phyloP scores from a whole-genome alignment of 23 tunicate species.

The Clavelina lepadiformis region DNA sequence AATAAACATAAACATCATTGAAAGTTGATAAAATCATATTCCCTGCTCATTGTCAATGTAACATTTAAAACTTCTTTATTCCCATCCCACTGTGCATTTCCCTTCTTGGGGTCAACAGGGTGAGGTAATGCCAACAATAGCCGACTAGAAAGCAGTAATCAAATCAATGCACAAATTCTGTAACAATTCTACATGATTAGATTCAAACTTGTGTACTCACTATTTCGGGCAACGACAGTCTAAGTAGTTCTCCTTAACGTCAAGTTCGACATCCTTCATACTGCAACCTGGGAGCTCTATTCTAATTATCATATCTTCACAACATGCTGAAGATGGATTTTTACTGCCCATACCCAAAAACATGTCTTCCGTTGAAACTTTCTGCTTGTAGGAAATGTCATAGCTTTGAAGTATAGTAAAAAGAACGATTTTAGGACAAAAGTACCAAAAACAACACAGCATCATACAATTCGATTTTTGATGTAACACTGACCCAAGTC shows the following conservation, averaged over 20 bases:
- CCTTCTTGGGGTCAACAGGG: slow-evolving; percentile 79
- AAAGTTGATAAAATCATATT: slow-evolving; percentile 89
- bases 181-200: no score
- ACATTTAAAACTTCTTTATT: slow-evolving; percentile 40
- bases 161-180: no score
- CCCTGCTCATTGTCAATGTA: slow-evolving; percentile 68
- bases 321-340: slow-evolving; percentile 81
- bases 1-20: no score
- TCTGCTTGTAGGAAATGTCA: slow-evolving; percentile 86
- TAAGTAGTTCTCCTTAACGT: slow-evolving; percentile 55
- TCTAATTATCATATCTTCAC: slow-evolving; percentile 68
- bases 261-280: slow-evolving; percentile 83
- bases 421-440: neutral
- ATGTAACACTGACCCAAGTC: no score
- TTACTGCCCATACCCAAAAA: slow-evolving; percentile 86
- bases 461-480: no score
- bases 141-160: slow-evolving; percentile 37
- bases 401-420: slow-evolving; percentile 26
- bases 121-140: slow-evolving; percentile 70
- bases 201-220: no score
- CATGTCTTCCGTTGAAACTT: slow-evolving; percentile 84
- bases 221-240: slow-evolving; percentile 61
- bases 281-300: slow-evolving; percentile 49
- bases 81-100: slow-evolving; percentile 74
- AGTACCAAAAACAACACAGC: neutral